These are phyloP conservation scores for Drosophila sturtevanti DNA, from an alignment of 1,140 invertebrate species.

Conservation along the genomic window DNA sequence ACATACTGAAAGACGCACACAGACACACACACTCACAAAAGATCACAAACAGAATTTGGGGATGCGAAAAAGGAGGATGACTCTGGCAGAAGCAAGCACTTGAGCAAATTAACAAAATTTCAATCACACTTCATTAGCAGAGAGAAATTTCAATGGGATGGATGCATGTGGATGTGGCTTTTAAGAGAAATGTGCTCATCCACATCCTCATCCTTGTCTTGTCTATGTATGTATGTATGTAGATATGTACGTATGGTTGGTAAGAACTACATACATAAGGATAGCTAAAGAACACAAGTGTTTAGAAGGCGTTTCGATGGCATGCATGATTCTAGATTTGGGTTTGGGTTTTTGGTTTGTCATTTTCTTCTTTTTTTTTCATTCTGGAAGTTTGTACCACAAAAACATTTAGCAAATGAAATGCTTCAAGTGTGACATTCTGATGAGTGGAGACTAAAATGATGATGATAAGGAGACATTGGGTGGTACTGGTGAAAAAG, in stretches of 20 bases:
- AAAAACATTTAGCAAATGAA: constrained; percentile 53
- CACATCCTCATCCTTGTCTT: neutral
- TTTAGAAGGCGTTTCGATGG: neutral
- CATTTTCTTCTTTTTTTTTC: no score
- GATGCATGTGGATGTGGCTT: constrained; percentile 22
- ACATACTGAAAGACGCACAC: constrained; percentile 11
- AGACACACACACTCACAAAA: constrained; percentile 13
- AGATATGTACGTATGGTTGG: constrained; percentile 12
- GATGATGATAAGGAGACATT: neutral
- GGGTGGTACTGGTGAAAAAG: constrained; percentile 9
- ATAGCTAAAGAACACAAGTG: neutral
- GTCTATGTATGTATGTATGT: neutral
- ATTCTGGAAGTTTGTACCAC: neutral
- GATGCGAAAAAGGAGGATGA: neutral
- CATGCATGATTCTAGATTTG: neutral
- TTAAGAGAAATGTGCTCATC: neutral
- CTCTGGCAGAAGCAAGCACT: constrained; percentile 41
- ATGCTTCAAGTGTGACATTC: constrained; percentile 33
- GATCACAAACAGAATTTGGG: neutral
- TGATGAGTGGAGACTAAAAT: neutral
- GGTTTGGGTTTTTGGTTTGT: constrained; percentile 10
- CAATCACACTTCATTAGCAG: constrained; percentile 74
- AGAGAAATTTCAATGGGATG: constrained; percentile 51
- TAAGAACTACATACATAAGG: constrained; percentile 46
- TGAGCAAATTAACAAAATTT: constrained; percentile 73